Percentiles rank a stretch among this genome's conserved stretches.
Evolutionary conservation across 2,797 vertebrate species (phyloP).

Genomic region (Chrysocyon brachyurus): DNA sequence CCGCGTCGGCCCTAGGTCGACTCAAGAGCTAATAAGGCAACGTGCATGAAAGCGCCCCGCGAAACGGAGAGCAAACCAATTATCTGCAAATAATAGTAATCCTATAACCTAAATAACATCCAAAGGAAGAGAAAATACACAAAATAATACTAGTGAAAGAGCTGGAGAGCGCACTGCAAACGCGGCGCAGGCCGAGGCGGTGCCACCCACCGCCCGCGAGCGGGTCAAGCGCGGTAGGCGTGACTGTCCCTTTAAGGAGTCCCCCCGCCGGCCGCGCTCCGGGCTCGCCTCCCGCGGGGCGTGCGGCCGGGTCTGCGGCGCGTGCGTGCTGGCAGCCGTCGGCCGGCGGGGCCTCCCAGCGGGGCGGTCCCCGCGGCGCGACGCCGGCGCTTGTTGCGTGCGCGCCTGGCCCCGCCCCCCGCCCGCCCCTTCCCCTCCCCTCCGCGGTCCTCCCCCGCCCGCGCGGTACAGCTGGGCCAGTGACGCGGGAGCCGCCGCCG

Average conservation of each 20-base stretch:
- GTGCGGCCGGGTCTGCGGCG: background rate
- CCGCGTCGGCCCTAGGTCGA: conserved; percentile 24
- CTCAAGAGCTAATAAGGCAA: background rate
- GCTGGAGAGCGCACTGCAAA: background rate
- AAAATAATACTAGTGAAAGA: conserved; percentile 3
- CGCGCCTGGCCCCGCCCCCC: conserved; percentile 65
- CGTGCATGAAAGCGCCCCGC: background rate
- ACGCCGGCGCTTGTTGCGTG: conserved; percentile 73
- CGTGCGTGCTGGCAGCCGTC: conserved; percentile 50
- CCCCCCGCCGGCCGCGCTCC: background rate
- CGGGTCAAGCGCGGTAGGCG: too few species aligned
- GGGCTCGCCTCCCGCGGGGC: background rate
- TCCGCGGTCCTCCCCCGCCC: conserved; percentile 66
- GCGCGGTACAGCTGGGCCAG: conserved; percentile 72
- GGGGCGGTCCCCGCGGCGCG: conserved; percentile 36
- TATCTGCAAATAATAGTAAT: conserved; percentile 39
- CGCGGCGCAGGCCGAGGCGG: fast-evolving
- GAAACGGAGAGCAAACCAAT: background rate
- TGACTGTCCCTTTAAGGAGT: conserved; percentile 78
- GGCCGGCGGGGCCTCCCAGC: background rate
- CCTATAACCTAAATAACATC: background rate
- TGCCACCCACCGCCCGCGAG: fast-evolving
- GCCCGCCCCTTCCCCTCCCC: background rate
- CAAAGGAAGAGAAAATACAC: background rate
- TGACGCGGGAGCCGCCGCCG: conserved; percentile 63